Conservation (phyloP, 2,888 invertebrate species). For the Mongoloraphidia duomilia region DNA sequence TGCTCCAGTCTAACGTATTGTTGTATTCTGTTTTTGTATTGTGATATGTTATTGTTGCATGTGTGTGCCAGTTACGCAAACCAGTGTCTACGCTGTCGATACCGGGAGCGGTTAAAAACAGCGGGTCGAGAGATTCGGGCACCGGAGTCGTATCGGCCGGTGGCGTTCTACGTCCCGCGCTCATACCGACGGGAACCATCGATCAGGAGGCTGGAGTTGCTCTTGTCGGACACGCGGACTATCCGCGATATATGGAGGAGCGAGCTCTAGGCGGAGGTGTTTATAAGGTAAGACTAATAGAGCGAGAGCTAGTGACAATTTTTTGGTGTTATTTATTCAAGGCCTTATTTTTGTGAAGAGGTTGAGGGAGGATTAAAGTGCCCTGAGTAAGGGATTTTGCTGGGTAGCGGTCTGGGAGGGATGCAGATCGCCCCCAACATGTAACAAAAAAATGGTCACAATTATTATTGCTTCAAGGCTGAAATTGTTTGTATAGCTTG, state of each 20-base stretch:
- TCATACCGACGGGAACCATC: conserved; percentile 20
- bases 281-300: conserved; percentile 58
- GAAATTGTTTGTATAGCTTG: no score
- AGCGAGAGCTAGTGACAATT: no score
- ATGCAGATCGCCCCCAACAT: no score
- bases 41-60: not conserved
- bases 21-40: no score
- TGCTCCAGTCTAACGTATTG: no score
- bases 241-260: conserved; percentile 79
- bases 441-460: no score
- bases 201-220: conserved; percentile 79
- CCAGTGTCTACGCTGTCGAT: conserved; percentile 94
- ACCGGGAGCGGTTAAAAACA: conserved; percentile 81
- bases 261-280: conserved; percentile 62
- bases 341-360: no score
- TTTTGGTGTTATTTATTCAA: no score
- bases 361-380: no score
- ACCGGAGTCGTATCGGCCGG: conserved; percentile 16
- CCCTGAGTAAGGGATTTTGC: no score
- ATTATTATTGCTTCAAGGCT: no score
- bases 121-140: conserved; percentile 28
- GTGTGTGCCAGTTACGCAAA: conserved; percentile 76
- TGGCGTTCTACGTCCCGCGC: conserved; percentile 20
- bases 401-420: no score
- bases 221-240: conserved; percentile 80